Evolutionary conservation across 2,888 invertebrate species (phyloP), one percentile per base, ranked within the genome.

Genomic region (Cistogaster globosa): DNA sequence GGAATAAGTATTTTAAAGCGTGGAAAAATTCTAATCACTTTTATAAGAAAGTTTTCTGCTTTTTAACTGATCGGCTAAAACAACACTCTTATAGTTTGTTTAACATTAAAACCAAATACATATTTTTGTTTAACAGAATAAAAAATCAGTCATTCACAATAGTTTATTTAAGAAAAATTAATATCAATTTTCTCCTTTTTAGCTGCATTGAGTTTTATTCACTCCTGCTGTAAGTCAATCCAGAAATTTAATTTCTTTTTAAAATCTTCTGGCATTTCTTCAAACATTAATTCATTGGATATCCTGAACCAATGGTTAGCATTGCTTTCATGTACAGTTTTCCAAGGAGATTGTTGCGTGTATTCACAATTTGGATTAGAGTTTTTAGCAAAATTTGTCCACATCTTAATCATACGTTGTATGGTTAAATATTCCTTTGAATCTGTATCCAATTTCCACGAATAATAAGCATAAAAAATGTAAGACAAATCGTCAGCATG

Each of bases 401-500:
- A 91, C 55, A 92, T 87, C 14, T 90, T 90, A n/a, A 92, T 89
- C 87, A 92, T 87, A 22, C 90, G 88, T 86, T 91, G 90, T 58
- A 92, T 91, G 58, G 91, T 92, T 87, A 90, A 89, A 83, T 90
- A 92, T 57, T 92, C 92, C 20, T 87, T 87, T 6, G 90, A 89
- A 26, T 90, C 88, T 9, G 72, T 88, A 72, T 89, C 88, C 62
- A 91, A 86, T 68, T 90, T 90, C 58, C 90, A 88, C 2, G 91
- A 90, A 48, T 91, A 87, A 26, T 89, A 88, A 22, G 90, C 90
- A 84, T 91, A 91, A 63, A 92, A 92, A 11, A 92, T 86, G 86
- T 92, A 92, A 0, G 91, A 90, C 32, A 92, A 87, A 78, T 92
- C 92, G 80, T 92, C 92, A 36, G 89, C 92, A 84, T 92, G 92